phyloP scores from a whole-genome alignment of 2,797 vertebrate species.

The Crocodylus rhombifer region DNA sequence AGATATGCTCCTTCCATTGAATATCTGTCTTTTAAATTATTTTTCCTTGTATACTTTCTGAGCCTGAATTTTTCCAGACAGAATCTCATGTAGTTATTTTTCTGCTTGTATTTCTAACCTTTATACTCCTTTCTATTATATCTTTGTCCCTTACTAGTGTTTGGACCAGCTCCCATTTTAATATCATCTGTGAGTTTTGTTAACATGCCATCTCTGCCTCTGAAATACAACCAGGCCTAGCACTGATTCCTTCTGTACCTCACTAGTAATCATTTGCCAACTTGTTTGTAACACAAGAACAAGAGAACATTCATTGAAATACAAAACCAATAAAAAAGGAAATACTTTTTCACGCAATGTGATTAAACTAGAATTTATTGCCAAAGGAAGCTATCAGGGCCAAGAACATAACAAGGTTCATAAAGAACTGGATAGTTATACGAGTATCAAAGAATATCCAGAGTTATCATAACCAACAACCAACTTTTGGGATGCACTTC shows the following conservation, averaged over 20 bases:
- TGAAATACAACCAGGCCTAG: background rate
- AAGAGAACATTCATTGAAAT: background rate
- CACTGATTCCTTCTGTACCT: background rate
- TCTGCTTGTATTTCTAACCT: background rate
- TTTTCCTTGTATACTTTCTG: background rate
- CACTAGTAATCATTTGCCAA: background rate
- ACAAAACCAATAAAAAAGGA: background rate
- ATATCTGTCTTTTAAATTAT: background rate
- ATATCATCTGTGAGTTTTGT: background rate
- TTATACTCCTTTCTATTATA: background rate
- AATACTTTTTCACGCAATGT: background rate
- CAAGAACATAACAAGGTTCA: background rate
- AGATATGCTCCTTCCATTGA: background rate
- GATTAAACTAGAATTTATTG: background rate
- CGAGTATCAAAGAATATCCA: background rate
- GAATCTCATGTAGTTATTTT: background rate
- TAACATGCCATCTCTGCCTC: background rate
- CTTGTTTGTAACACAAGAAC: background rate
- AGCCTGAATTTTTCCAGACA: background rate
- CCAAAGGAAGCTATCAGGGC: background rate
- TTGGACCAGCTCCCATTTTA: background rate
- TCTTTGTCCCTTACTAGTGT: background rate
- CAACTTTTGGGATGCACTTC: background rate
- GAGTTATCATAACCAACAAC: background rate
- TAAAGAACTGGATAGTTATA: background rate